Base-by-base conservation (phyloP, 2,113 vertebrate species). In the Silurus glanis region DNA sequence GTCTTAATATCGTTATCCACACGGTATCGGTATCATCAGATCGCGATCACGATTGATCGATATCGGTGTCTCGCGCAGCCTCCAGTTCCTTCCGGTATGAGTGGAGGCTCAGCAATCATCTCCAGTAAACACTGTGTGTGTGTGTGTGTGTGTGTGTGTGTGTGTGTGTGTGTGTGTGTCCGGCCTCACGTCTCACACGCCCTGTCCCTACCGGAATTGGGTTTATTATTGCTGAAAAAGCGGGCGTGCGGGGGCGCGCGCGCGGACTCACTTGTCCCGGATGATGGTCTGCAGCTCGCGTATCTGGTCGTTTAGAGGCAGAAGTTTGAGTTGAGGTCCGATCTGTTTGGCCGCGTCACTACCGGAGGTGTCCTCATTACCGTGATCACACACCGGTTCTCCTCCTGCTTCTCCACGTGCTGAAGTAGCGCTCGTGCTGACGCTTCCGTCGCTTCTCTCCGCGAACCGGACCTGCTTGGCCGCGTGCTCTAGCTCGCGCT, bases 211-310 rank as follows among this genome's bases (percentile, higher is more conserved):
- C 37, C 37, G 37, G 37, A 37, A 37, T 37, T 37, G 37, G 37
- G 37, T 37, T 37, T 37, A 37, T 37, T 37, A 37, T 37, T 37
- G 37, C 37, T 37, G 37, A 37, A 37, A 37, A 37, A 1, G 37
- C 37, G 37, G 37, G n/a, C n/a, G n/a, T n/a, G n/a, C n/a, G n/a
- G 37, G 37, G 37, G 7, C 10, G 51, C 49, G 13, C 76, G 14
- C 53, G 55, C 3, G 76, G 7, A 87, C 95, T 94, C 88, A 95
- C 96, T 94, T 96, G 93, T 96, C 96, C 67, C 95, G 91, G 91
- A 96, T 95, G 94, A 96, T 96, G 28, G 96, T 96, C 93, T 96
- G 96, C 6, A 96, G 93, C 85, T 96, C 96, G 59, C 95, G 94
- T 87, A 96, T 96, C 92, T 96, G 96, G 87, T 96, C 96, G 90